These are phyloP conservation scores for Spilosoma lubricipeda DNA, from an alignment of 2,888 invertebrate genomes.

Conservation along the genomic window DNA sequence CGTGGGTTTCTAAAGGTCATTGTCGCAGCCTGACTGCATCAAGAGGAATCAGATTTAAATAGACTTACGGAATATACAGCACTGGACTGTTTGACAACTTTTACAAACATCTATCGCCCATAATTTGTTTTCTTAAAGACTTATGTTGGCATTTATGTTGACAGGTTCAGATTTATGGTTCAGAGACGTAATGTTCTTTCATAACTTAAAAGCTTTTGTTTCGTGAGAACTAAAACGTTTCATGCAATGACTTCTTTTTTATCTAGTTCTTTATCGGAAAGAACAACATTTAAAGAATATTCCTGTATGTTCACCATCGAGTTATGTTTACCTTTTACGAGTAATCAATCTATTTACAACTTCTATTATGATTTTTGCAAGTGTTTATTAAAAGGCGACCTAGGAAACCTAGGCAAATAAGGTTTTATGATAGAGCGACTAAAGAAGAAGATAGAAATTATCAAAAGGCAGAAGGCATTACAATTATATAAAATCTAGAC, in stretches of 20 bases:
- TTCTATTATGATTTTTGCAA: too few relatives aligned
- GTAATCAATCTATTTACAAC: not conserved
- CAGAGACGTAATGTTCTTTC: slow-evolving; percentile 21
- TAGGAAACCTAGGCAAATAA: not conserved
- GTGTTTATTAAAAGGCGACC: not conserved
- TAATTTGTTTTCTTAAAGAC: slow-evolving; percentile 23
- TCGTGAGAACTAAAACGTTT: slow-evolving; percentile 10
- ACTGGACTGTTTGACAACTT: slow-evolving; percentile 21
- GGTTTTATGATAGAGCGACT: not conserved
- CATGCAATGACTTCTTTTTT: slow-evolving; percentile 1
- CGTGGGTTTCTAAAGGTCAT: slow-evolving; percentile 84
- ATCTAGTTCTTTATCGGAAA: not conserved
- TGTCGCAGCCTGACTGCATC: slow-evolving; percentile 77
- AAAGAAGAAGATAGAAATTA: not conserved
- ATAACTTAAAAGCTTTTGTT: slow-evolving; percentile 21
- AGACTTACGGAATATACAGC: slow-evolving; percentile 63
- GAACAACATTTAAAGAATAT: not conserved
- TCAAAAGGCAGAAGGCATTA: not conserved
- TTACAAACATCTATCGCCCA: slow-evolving; percentile 16
- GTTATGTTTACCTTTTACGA: not conserved
- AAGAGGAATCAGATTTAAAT: slow-evolving; percentile 69
- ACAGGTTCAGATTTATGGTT: slow-evolving; percentile 28
- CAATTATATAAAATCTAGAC: not conserved
- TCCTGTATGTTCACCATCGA: too few relatives aligned
- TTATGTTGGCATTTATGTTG: slow-evolving; percentile 23